A percentile compares a stretch with the other conserved stretches of the same genome.
These are phyloP conservation scores for Folsomia manolachei DNA, from an alignment of 2,888 invertebrate genomes.

Conservation along the genomic window DNA sequence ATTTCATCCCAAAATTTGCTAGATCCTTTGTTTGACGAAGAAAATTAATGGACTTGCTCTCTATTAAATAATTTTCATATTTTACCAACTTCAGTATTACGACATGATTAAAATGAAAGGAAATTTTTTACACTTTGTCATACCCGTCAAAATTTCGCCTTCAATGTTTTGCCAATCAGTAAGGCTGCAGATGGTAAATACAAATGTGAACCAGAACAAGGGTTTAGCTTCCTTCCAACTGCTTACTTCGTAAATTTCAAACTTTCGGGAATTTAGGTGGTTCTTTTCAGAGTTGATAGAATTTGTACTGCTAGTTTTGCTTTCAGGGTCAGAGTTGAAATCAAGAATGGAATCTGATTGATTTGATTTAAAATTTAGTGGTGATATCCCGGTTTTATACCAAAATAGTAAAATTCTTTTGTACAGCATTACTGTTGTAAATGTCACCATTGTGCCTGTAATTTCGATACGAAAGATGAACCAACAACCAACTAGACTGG, in stretches of 20 bases:
- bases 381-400: neutral
- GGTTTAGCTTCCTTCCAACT: slow-evolving; percentile 2
- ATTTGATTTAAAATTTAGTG: neutral
- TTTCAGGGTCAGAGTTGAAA: neutral
- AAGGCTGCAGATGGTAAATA: neutral
- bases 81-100: no score
- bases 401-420: neutral
- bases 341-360: neutral
- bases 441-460: neutral
- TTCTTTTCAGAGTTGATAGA: neutral
- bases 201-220: slow-evolving; percentile 3
- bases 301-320: neutral
- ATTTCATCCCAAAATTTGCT: neutral
- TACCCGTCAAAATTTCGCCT: slow-evolving; percentile 15
- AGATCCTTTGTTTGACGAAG: neutral
- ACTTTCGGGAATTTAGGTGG: no score
- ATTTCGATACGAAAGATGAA: no score
- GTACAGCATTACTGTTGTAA: neutral
- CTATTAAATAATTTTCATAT: neutral
- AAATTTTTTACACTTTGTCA: no score
- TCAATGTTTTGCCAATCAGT: slow-evolving; percentile 18
- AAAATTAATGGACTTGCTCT: neutral
- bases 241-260: neutral
- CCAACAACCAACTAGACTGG: no score
- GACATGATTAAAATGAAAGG: no score